Evolutionary conservation across 2,113 vertebrate genomes (phyloP).

Genomic region (Oxyruncus cristatus): DNA sequence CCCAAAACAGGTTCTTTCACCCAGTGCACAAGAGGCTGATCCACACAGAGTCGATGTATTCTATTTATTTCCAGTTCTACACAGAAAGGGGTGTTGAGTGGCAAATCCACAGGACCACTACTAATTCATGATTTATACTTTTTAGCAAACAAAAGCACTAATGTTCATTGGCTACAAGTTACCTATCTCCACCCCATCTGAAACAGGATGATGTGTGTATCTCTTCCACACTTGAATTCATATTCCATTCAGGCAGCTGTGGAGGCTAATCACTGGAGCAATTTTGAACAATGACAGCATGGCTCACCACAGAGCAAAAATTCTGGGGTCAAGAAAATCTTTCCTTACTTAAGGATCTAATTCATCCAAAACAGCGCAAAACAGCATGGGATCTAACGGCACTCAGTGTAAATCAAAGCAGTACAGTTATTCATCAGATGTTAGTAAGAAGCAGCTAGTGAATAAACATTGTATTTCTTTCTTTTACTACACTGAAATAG

Average conservation of each 20-base stretch:
- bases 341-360: not conserved
- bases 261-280: not conserved
- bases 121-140: not conserved
- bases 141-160: not conserved
- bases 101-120: not conserved
- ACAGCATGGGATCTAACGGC: rapidly evolving
- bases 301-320: not conserved
- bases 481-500: not conserved
- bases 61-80: not conserved
- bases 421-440: not conserved
- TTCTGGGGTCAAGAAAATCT: not conserved
- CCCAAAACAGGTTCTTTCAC: not conserved
- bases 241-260: not conserved
- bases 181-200: not conserved
- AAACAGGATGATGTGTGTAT: not conserved
- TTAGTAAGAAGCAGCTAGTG: not conserved
- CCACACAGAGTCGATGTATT: rapidly evolving
- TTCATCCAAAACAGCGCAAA: not conserved
- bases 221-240: not conserved
- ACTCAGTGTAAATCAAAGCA: not conserved
- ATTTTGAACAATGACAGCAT: not conserved
- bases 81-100: not conserved
- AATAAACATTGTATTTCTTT: not conserved
- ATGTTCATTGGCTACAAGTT: not conserved
- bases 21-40: not conserved